A percentile compares a stretch with the other conserved stretches of the same genome.
Conservation (phyloP, 2,113 vertebrate genomes). For the Larimichthys polyactis region DNA sequence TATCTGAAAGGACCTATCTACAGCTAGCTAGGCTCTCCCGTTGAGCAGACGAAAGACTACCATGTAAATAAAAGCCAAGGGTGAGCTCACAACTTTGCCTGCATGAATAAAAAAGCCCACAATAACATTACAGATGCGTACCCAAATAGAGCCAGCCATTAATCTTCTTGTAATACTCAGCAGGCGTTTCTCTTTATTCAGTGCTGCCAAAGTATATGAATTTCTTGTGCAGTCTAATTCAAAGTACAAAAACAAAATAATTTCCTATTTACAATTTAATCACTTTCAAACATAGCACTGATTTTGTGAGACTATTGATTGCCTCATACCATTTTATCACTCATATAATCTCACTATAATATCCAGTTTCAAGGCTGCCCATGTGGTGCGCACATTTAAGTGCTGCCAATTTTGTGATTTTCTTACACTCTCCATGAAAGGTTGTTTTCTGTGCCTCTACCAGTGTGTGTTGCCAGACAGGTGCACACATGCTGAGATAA, state of each 20-base stretch:
- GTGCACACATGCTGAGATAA: constrained; percentile 67
- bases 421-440: constrained; percentile 32
- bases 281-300: not conserved
- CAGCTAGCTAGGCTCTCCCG: constrained; percentile 76
- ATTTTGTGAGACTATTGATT: constrained; percentile 28
- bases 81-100: constrained; percentile 79
- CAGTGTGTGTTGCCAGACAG: constrained; percentile 63
- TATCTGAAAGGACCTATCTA: constrained; percentile 79
- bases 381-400: constrained; percentile 36
- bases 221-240: constrained; percentile 58
- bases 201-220: constrained; percentile 51
- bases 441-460: constrained; percentile 37
- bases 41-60: constrained; percentile 77
- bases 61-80: constrained; percentile 83
- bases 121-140: constrained; percentile 79
- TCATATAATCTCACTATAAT: constrained; percentile 2
- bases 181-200: constrained; percentile 59
- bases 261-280: constrained; percentile 11
- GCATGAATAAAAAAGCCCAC: constrained; percentile 78
- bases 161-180: constrained; percentile 61
- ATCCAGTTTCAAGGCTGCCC: constrained; percentile 43
- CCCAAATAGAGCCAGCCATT: constrained; percentile 75
- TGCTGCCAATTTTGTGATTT: constrained; percentile 49
- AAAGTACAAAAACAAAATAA: constrained; percentile 42
- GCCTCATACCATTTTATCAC: constrained; percentile 12